Evolutionary conservation across 2,113 vertebrate genomes (phyloP).

Genomic region (Rousettus leschenaultii): DNA sequence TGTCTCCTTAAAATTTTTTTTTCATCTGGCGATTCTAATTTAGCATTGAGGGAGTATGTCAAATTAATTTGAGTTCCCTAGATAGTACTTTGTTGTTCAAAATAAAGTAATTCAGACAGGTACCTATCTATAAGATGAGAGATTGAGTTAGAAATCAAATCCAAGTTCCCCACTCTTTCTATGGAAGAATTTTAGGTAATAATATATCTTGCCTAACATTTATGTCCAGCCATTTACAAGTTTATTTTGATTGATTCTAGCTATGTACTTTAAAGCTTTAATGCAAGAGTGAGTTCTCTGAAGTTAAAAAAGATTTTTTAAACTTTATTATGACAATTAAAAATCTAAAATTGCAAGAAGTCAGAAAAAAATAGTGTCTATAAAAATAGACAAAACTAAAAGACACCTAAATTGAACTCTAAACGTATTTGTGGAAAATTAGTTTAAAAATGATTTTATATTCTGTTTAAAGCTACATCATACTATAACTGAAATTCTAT

Average conservation of each 20-base stretch:
- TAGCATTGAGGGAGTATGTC: background rate
- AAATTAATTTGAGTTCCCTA: background rate
- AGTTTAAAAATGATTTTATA: background rate
- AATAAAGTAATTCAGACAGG: background rate
- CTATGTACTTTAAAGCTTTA: background rate
- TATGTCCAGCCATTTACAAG: background rate
- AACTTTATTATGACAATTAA: background rate
- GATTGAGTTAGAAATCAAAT: background rate
- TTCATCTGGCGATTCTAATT: background rate
- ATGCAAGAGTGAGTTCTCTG: background rate
- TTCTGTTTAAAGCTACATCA: background rate
- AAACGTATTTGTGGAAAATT: background rate
- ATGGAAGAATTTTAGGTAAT: background rate
- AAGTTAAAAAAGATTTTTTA: background rate
- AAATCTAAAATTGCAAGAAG: background rate
- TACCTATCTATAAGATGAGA: background rate
- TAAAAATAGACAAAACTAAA: background rate
- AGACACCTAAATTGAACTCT: background rate
- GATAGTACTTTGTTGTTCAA: background rate
- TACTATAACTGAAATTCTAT: background rate
- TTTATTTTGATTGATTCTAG: constrained; percentile 14
- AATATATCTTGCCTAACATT: background rate
- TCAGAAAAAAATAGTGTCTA: background rate
- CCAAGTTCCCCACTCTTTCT: background rate
- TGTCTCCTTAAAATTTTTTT: background rate